Evolutionary conservation across 2,113 vertebrate genomes (phyloP), one percentile per base, ranked within the genome.

Genomic region (Mandrillus leucophaeus): DNA sequence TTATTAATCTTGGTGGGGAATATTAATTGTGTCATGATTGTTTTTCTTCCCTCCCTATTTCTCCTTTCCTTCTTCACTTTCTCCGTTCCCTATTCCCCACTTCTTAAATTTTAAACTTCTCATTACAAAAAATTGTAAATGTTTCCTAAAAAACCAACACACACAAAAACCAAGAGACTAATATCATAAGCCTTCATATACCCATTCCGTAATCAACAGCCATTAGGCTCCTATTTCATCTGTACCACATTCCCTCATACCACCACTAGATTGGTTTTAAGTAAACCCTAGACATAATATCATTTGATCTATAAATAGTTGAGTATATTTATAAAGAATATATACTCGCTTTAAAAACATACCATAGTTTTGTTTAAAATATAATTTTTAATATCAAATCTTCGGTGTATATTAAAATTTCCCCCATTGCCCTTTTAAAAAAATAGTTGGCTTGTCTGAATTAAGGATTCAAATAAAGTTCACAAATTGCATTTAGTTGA

Each of bases 321-420:
- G 35, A 40, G 11, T 64, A 1, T 82, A 64, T 85, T 45, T 83
- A 6, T 85, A 55, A 88, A 70, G 64, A 8, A 59, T 73, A 85
- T 12, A 3, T 7, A 93, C 1, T 78, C 12, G 66, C 68, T 81
- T 14, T 35, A 76, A 57, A 20, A 43, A 8, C 3, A 5, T 59
- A 5, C 10, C 35, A 48, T 48, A 8, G 35, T 92, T 87, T 66
- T 16, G 84, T 59, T 66, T 73, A 61, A 87, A 78, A 76, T n/a
- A 55, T 45, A 30, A 66, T 55, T 91, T 91, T 85, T 88, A 81
- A 57, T 82, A 40, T 86, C n/a, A 93, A 61, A 55, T 93, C 73
- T 70, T 52, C 25, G 76, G 4, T 86, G 23, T 68, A 23, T 23
- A 38, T 73, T 86, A 89, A 48, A 88, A 50, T 52, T 79, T 81